Evolutionary conservation across 2,888 invertebrate species (phyloP).

Genomic region (Tiphia femorata): DNA sequence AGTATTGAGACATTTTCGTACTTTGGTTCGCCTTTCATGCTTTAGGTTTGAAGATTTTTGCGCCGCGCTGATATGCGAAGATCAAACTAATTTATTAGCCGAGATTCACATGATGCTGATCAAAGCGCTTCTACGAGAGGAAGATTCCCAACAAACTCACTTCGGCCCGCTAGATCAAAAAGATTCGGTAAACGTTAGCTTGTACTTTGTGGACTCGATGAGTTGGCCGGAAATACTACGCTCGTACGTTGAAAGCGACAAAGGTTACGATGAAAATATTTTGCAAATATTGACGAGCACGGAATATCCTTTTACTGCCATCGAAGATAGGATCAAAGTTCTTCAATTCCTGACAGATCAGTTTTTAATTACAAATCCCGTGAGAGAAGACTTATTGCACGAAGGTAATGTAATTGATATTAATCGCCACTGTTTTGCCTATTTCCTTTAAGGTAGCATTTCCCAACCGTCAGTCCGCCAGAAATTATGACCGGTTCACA

Average conservation of each 20-base stretch:
- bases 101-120: conserved; percentile 96
- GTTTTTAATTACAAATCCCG: conserved; percentile 92
- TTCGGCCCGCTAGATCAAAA: conserved; percentile 98
- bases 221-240: conserved; percentile 96
- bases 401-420: conserved; percentile 76
- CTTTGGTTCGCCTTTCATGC: conserved; percentile 91
- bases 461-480: no score
- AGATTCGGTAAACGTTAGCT: conserved; percentile 94
- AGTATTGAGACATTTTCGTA: conserved; percentile 92
- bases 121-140: conserved; percentile 91
- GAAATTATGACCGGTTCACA: no score
- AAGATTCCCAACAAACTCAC: conserved; percentile 94
- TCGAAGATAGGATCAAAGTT: conserved; percentile 84
- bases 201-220: conserved; percentile 93
- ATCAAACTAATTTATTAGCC: conserved; percentile 90
- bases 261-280: conserved; percentile 80
- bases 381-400: conserved; percentile 92
- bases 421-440: neutral
- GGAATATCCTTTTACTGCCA: conserved; percentile 90
- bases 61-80: conserved; percentile 90
- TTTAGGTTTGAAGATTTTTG: conserved; percentile 98
- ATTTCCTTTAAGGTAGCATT: neutral
- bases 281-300: conserved; percentile 78
- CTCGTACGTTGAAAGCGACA: conserved; percentile 92
- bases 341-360: conserved; percentile 94